These are phyloP conservation scores for Netelia fuscicornis DNA, from an alignment of 2,888 invertebrate species.

Conservation along the genomic window DNA sequence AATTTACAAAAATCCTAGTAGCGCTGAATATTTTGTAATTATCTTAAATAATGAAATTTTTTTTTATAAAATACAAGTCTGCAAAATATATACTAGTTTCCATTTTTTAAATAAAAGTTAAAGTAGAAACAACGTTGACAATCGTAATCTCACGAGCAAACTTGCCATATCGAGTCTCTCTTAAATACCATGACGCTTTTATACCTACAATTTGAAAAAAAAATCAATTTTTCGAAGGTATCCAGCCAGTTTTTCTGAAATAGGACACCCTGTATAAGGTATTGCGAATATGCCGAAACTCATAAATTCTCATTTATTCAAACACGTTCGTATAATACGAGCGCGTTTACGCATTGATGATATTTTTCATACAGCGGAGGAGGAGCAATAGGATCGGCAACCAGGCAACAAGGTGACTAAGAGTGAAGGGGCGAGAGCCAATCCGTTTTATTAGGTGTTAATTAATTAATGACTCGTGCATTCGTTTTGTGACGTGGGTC, in stretches of 20 bases:
- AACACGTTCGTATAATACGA: constrained; percentile 20
- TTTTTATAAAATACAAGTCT: too few species aligned
- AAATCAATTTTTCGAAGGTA: too few species aligned
- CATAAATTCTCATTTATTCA: constrained; percentile 66
- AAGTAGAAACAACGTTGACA: too few species aligned
- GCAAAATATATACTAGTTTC: too few species aligned
- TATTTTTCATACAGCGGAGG: constrained; percentile 60
- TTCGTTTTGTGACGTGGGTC: constrained; percentile 19
- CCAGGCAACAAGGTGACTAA: constrained; percentile 21
- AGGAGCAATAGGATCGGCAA: constrained; percentile 32
- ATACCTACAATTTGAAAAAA: too few species aligned
- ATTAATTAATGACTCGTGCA: constrained; percentile 60
- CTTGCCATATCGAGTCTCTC: too few species aligned
- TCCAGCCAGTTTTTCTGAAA: background rate
- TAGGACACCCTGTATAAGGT: background rate
- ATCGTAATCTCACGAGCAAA: too few species aligned
- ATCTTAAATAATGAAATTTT: too few species aligned
- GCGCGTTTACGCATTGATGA: constrained; percentile 29
- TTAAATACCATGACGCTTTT: too few species aligned
- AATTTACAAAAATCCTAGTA: too few species aligned
- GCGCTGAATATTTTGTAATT: too few species aligned
- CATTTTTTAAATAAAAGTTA: too few species aligned
- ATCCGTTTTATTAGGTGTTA: constrained; percentile 59
- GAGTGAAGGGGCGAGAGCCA: constrained; percentile 42
- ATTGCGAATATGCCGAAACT: constrained; percentile 40